These are phyloP conservation scores for Charaxes varanes DNA, from an alignment of 1,140 invertebrate genomes.

Conservation along the genomic window DNA sequence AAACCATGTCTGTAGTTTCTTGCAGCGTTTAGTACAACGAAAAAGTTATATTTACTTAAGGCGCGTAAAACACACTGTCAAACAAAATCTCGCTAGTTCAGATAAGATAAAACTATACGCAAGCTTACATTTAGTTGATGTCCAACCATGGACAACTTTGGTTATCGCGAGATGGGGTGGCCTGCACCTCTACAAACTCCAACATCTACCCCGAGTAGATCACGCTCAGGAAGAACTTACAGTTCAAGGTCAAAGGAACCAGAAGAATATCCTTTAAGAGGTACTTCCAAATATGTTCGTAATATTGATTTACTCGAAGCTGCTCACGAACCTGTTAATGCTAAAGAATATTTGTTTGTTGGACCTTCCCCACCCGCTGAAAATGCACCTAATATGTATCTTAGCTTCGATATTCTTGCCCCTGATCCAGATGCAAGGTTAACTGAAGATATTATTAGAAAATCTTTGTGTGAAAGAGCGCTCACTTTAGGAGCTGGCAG, in stretches of 20 bases:
- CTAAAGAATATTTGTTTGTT: conserved; percentile 76
- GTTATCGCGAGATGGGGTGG: conserved; percentile 66
- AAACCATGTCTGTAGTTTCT: too few species aligned
- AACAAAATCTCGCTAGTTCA: conserved; percentile 33
- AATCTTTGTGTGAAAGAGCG: conserved; percentile 76
- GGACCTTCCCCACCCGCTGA: conserved; percentile 78
- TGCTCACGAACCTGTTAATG: conserved; percentile 43
- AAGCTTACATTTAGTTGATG: conserved; percentile 25
- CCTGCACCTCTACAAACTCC: conserved; percentile 48
- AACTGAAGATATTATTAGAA: conserved; percentile 76
- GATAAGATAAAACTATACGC: conserved; percentile 63
- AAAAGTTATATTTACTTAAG: conserved; percentile 28
- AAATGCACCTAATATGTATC: conserved; percentile 77
- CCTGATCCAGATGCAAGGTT: conserved; percentile 77
- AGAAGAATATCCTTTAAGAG: conserved; percentile 55
- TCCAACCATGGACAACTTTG: conserved; percentile 57
- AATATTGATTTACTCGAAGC: conserved; percentile 59
- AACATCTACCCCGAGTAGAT: conserved; percentile 31
- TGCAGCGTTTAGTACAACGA: too few species aligned
- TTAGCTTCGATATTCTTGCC: conserved; percentile 76
- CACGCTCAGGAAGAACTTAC: conserved; percentile 35
- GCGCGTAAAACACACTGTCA: conserved; percentile 49
- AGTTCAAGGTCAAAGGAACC: conserved; percentile 44
- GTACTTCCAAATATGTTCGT: conserved; percentile 45
- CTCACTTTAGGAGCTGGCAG: conserved; percentile 74